phyloP scores from a whole-genome alignment of 1,140 invertebrate species.

The Drosophila mayri region DNA sequence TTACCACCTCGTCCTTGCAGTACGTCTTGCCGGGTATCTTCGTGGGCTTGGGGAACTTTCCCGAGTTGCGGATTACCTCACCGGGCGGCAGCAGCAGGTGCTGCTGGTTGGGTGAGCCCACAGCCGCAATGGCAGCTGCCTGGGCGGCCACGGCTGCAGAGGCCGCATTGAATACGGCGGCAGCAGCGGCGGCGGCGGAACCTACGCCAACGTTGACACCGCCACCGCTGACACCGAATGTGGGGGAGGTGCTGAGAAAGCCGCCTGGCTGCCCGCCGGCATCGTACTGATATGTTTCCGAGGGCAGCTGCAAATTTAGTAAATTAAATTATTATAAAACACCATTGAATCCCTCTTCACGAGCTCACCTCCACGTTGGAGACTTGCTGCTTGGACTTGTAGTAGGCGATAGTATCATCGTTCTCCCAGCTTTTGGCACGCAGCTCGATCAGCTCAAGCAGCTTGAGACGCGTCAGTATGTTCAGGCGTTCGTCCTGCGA shows the following conservation, averaged over 20 bases:
- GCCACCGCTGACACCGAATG: slow-evolving; percentile 73
- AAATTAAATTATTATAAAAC: background rate
- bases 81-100: slow-evolving; percentile 89
- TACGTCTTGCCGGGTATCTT: slow-evolving; percentile 96
- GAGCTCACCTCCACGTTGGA: slow-evolving; percentile 89
- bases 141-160: slow-evolving; percentile 72
- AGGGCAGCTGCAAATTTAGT: slow-evolving; percentile 47
- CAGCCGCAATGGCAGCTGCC: slow-evolving; percentile 79
- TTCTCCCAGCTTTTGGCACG: slow-evolving; percentile 94
- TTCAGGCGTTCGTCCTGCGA: slow-evolving; percentile 93
- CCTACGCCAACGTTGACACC: slow-evolving; percentile 43
- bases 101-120: slow-evolving; percentile 80
- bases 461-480: slow-evolving; percentile 91
- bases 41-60: slow-evolving; percentile 94
- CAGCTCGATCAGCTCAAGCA: slow-evolving; percentile 95
- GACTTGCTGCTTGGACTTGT: slow-evolving; percentile 89
- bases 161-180: slow-evolving; percentile 73
- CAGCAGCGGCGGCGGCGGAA: slow-evolving; percentile 55
- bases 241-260: slow-evolving; percentile 85
- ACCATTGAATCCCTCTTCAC: background rate
- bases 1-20: slow-evolving; percentile 97
- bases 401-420: slow-evolving; percentile 93
- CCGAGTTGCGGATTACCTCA: slow-evolving; percentile 94
- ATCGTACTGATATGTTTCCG: slow-evolving; percentile 74
- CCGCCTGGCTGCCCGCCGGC: slow-evolving; percentile 68